These are phyloP conservation scores for Penaeus monodon DNA, from an alignment of 2,888 invertebrate species.

Conservation along the genomic window DNA sequence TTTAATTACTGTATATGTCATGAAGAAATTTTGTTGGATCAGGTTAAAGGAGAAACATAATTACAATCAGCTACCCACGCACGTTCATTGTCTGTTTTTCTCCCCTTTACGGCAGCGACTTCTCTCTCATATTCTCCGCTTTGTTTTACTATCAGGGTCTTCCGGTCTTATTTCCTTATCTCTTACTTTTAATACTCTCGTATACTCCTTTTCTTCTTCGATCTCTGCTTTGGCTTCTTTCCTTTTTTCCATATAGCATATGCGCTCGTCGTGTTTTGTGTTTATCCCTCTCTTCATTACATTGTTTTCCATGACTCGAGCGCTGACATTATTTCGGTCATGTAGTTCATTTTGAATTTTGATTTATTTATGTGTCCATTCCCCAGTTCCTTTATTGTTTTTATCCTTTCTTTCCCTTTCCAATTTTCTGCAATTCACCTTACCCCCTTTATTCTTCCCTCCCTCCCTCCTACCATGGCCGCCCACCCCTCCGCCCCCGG, in stretches of 20 bases:
- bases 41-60: no score
- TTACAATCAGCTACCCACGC: background rate
- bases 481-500: background rate
- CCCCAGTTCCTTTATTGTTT: background rate
- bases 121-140: background rate
- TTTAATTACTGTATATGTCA: no score
- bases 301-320: no score
- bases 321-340: no score
- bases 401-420: background rate
- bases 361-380: no score
- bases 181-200: background rate
- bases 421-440: background rate
- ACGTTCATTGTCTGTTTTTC: background rate
- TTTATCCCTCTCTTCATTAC: no score
- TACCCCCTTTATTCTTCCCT: background rate
- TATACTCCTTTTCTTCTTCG: background rate
- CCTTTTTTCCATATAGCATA: no score
- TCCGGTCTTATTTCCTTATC: background rate
- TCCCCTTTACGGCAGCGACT: background rate
- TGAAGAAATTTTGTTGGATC: background rate
- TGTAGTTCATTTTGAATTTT: no score
- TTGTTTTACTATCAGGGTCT: background rate
- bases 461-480: background rate
- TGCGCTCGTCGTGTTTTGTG: no score
- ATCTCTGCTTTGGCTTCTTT: background rate